phyloP scores from a whole-genome alignment of 1,140 invertebrate genomes.

The Anthonomus grandis region DNA sequence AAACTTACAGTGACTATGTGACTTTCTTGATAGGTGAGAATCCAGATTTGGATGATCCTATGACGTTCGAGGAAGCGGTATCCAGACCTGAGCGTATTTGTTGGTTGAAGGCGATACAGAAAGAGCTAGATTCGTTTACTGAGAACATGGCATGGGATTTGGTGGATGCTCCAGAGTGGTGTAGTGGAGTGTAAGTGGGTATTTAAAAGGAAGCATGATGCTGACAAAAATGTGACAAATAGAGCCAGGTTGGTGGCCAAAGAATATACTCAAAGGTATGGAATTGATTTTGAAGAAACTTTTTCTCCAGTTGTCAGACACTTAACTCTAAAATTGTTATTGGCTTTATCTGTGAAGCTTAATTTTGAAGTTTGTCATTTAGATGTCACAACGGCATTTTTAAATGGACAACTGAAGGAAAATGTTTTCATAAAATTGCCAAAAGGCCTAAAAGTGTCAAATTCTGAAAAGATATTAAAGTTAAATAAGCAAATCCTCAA shows the following conservation, averaged over 20 bases:
- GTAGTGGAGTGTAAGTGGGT: constrained; percentile 46
- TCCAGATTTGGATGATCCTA: no score
- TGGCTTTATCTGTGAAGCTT: constrained; percentile 35
- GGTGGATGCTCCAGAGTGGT: constrained; percentile 34
- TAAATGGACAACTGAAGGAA: constrained; percentile 43
- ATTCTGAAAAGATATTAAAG: constrained; percentile 38
- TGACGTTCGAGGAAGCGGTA: constrained; percentile 30
- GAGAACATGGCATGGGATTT: constrained; percentile 44
- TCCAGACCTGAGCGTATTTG: constrained; percentile 30
- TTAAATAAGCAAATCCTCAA: constrained; percentile 42
- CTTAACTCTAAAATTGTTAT: constrained; percentile 32
- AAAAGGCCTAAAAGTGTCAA: constrained; percentile 26
- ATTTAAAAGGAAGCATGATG: constrained; percentile 39
- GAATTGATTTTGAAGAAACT: constrained; percentile 25
- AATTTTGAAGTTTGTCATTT: constrained; percentile 36
- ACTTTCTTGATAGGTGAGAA: no score
- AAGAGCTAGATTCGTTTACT: constrained; percentile 37
- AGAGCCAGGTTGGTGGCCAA: no score
- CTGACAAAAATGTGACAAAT: constrained; percentile 27
- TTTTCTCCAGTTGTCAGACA: constrained; percentile 33
- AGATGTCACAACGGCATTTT: constrained; percentile 48
- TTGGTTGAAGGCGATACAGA: constrained; percentile 39
- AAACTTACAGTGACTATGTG: constrained; percentile 23
- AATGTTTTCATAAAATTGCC: no score
- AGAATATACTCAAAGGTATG: no score